Evolutionary conservation across 2,113 vertebrate genomes (phyloP).

Genomic region (Caretta caretta): DNA sequence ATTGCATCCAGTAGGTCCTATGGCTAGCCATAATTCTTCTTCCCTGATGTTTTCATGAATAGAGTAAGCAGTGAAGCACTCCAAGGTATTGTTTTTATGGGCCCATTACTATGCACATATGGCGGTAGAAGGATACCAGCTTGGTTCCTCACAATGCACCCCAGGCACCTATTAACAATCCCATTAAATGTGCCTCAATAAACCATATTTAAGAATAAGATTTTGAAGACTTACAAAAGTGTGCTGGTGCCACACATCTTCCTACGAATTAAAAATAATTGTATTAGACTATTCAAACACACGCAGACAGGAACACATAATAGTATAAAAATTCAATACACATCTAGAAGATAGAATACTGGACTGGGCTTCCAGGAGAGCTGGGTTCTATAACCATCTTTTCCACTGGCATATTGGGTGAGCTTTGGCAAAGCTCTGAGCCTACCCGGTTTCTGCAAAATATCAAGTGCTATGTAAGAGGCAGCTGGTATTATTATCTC

Average conservation of each 20-base stretch:
- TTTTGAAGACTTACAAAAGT: neutral
- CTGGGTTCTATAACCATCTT: neutral
- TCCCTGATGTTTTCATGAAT: neutral
- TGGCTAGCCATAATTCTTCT: neutral
- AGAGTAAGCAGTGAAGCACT: neutral
- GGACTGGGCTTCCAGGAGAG: neutral
- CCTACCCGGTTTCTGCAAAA: neutral
- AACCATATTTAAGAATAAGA: neutral
- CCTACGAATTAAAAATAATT: neutral
- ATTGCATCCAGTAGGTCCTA: neutral
- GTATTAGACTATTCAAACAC: neutral
- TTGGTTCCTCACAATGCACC: neutral
- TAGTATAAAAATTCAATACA: neutral
- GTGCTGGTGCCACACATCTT: neutral
- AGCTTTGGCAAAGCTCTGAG: neutral
- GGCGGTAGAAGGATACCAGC: neutral
- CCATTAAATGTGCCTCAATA: neutral
- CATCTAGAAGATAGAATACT: neutral
- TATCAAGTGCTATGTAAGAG: neutral
- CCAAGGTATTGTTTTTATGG: neutral
- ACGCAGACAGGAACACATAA: neutral
- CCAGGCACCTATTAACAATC: neutral
- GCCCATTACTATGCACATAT: neutral
- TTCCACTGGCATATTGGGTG: neutral
- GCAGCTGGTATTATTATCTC: neutral